Percentiles rank a stretch among this genome's conserved stretches.
phyloP scores from a whole-genome alignment of 2,113 vertebrate species.

The Phocoena phocoena region DNA sequence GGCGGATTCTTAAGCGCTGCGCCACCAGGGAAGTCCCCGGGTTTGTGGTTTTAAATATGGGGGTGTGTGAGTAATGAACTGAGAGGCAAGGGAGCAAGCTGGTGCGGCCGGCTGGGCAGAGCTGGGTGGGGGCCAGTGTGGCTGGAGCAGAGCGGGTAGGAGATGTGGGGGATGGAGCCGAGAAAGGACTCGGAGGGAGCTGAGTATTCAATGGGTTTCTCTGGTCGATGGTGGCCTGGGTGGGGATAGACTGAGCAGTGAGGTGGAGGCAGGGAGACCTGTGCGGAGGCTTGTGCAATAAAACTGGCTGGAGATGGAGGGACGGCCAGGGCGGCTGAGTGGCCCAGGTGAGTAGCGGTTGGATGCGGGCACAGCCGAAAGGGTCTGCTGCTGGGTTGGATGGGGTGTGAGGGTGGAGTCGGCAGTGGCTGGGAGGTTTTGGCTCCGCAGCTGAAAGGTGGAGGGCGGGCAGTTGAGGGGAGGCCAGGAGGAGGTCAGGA shows the following conservation, averaged over 20 bases:
- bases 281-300: background rate
- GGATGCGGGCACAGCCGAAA: background rate
- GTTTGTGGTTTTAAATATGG: background rate
- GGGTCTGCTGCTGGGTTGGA: background rate
- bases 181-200: background rate
- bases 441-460: background rate
- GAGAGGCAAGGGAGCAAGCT: background rate
- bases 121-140: background rate
- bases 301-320: accelerated
- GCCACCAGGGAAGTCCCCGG: too few species aligned
- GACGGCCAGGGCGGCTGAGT: accelerated
- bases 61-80: background rate
- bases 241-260: background rate
- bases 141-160: background rate
- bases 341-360: background rate
- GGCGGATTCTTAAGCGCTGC: too few species aligned
- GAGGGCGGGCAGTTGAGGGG: background rate
- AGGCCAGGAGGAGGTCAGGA: background rate
- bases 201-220: background rate
- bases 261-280: background rate
- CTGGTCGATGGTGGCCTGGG: background rate
- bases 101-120: accelerated
- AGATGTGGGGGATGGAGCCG: background rate
- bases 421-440: accelerated
- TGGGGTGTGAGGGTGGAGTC: background rate